Percentiles rank a stretch among this genome's conserved stretches.
These are phyloP conservation scores for Scartelaos histophorus DNA, from an alignment of 2,113 vertebrate genomes.

Conservation along the genomic window DNA sequence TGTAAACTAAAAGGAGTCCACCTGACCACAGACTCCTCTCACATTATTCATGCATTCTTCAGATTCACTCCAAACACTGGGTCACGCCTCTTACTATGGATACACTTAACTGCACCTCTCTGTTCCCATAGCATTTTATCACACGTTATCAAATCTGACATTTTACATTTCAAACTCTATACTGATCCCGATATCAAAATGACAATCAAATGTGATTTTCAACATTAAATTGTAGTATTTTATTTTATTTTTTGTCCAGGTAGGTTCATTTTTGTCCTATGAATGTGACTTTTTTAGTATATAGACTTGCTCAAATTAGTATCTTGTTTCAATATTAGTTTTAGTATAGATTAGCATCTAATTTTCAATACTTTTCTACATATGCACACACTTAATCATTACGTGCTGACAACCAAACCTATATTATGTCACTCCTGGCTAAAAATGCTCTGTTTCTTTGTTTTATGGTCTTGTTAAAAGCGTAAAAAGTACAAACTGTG, in stretches of 20 bases:
- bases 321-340: no score
- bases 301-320: no score
- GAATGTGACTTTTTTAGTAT: no score
- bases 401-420: neutral
- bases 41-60: slow-evolving; percentile 44
- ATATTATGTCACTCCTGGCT: slow-evolving; percentile 2
- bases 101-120: neutral
- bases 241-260: no score
- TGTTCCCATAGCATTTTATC: neutral
- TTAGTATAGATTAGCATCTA: no score
- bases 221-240: no score
- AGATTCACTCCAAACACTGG: slow-evolving; percentile 18
- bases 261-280: no score
- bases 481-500: slow-evolving; percentile 7
- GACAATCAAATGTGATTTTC: no score
- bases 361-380: neutral
- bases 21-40: slow-evolving; percentile 30
- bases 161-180: no score
- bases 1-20: slow-evolving; percentile 23
- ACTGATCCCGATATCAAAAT: no score
- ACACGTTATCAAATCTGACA: neutral
- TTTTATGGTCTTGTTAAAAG: neutral
- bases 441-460: neutral
- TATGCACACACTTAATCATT: neutral
- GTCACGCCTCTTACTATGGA: slow-evolving; percentile 21